Evolutionary conservation across 2,888 invertebrate genomes (phyloP), one percentile per base, ranked within the genome.

Genomic region (Sarcophaga carnaria): DNA sequence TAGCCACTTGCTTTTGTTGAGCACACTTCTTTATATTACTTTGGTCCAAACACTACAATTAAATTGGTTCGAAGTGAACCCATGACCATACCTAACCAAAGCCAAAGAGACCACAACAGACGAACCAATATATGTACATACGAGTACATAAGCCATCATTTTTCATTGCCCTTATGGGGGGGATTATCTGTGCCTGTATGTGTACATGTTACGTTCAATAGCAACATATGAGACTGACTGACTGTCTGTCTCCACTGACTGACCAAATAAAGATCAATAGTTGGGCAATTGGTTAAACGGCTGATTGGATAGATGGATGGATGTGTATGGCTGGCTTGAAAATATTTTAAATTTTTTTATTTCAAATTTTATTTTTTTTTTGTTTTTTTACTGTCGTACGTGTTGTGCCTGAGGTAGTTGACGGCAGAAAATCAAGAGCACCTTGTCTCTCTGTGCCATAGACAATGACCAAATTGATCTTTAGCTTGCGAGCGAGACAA

Each of bases 11-110:
- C 54, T 54, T 54, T 54, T 17, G 10, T 14, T 8, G 4, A 14
- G 54, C 14, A 14, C 54, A 54, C 54, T 11, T 49, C 3, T 14
- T 3, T 49, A 6, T 12, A 49, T 49, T 14, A 49, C 12, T 54
- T 54, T 54, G 63, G 80, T 45, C 37, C 2, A 37, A 37, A 25
- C 80, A 83, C 83, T 66, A 80, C 64, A 69, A 70, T 70, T 80
- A 72, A 86, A 86, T 82, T 79, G 74, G 27, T 37, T 37, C 8
- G 37, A 37, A 37, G 37, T 37, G 37, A 37, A 37, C 37, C 37
- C 37, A 37, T 37, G 37, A 37, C 37, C 37, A 37, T 37, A 37
- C 37, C 37, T 37, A 37, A 37, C 37, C 37, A 37, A 2, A 2
- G 37, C 37, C 37, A 37, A 8, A 37, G 37, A 37, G 37, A 37